phyloP scores from a whole-genome alignment of 2,113 vertebrate genomes.

The Cnemophilus loriae region DNA sequence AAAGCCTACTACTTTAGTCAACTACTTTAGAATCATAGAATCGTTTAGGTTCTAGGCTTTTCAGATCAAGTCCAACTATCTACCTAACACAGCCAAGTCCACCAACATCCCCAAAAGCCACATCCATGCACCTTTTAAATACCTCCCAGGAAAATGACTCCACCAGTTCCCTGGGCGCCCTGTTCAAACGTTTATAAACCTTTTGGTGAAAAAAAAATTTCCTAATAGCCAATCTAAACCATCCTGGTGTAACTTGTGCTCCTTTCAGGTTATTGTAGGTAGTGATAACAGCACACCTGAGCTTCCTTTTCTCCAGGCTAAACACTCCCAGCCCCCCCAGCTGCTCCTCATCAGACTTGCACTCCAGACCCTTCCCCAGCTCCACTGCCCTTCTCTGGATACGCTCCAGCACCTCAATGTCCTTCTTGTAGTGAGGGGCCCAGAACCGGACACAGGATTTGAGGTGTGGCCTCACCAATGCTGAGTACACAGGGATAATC shows the following conservation, averaged over 20 bases:
- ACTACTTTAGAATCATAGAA: neutral
- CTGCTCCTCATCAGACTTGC: neutral
- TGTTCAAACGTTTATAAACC: neutral
- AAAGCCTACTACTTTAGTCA: neutral
- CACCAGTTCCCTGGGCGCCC: neutral
- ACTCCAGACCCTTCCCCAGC: neutral
- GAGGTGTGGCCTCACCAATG: neutral
- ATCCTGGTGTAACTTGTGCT: neutral
- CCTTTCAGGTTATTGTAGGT: neutral
- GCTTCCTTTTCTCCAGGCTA: neutral
- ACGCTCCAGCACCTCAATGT: accelerated
- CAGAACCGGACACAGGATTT: neutral
- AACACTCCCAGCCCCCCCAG: neutral
- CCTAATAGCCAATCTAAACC: neutral
- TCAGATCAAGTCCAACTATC: neutral
- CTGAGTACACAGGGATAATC: accelerated
- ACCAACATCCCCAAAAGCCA: neutral
- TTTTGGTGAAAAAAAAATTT: accelerated
- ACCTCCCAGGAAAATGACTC: neutral
- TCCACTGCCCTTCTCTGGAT: accelerated
- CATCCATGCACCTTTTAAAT: neutral
- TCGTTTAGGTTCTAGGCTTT: accelerated
- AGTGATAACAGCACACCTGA: neutral
- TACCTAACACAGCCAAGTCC: neutral
- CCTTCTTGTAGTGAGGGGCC: neutral